Evolutionary conservation across 2,888 invertebrate genomes (phyloP), one percentile per base, ranked within the genome.

Genomic region (Acleris holmiana): DNA sequence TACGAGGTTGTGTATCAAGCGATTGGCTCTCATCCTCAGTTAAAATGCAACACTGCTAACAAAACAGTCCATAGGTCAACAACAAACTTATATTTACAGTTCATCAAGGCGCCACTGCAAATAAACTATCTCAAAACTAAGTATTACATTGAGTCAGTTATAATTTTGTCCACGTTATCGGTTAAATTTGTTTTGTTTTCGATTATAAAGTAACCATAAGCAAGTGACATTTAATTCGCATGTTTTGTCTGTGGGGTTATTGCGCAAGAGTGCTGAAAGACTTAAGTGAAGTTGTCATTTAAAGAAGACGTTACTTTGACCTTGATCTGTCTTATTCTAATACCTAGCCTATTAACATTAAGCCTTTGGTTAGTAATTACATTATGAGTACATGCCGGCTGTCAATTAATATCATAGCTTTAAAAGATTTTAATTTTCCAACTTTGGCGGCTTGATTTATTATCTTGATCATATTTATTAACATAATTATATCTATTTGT

Each of bases 141-240:
- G 44, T 44, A 55, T 6, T 10, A 10, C 41, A 2, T 1, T 17
- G 17, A 17, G 55, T 41, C 23, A 44, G 54, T 44, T 44, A 15
- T 21, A 44, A 21, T 44, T 23, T 55, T 55, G 17, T 23, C n/a
- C 44, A 15, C 4, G 1, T 21, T 15, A 7, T 5, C 4, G 15
- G 41, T 23, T 41, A 55, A 44, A 13, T 41, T 55, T n/a, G 55
- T 55, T 8, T 41, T 23, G 21, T 21, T 21, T n/a, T 44, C 17
- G 41, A 55, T 55, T 17, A 13, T 35, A 10, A 35, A 54, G n/a
- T 55, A 7, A 44, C 17, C n/a, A 21, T 47, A n/a, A 44, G 41
- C 55, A 44, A 55, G 55, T 55, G 55, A 55, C 55, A 55, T 55
- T 55, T 55, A 55, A 55, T 55, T 10, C 44, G 17, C 41, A 41